A percentile compares a stretch with the other conserved stretches of the same genome.
These are phyloP conservation scores for Nothobranchius furzeri DNA, from an alignment of 2,113 vertebrate species.

Conservation along the genomic window DNA sequence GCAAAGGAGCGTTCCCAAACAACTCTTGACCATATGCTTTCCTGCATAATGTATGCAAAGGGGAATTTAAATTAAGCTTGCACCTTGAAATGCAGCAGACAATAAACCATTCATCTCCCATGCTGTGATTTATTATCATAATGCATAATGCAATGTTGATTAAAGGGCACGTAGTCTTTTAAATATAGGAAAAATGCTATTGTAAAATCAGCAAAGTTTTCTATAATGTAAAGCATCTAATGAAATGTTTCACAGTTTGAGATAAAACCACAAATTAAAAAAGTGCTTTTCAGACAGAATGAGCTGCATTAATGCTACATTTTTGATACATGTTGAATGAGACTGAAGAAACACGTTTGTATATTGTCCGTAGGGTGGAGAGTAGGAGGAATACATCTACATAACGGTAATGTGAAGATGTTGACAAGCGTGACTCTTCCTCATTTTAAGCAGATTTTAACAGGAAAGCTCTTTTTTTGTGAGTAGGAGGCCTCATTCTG, in stretches of 20 bases:
- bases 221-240: slow-evolving; percentile 3
- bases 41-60: slow-evolving; percentile 56
- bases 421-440: slow-evolving; percentile 44
- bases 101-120: slow-evolving; percentile 56
- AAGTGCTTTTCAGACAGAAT: slow-evolving; percentile 17
- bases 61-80: slow-evolving; percentile 55
- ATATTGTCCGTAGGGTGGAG: slow-evolving; percentile 57
- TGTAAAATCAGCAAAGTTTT: neutral
- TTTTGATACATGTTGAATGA: slow-evolving; percentile 47
- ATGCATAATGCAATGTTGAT: slow-evolving; percentile 55
- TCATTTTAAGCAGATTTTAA: slow-evolving; percentile 55
- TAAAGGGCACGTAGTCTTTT: slow-evolving; percentile 40
- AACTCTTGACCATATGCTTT: slow-evolving; percentile 57
- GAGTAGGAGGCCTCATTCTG: slow-evolving; percentile 49
- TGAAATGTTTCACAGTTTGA: neutral
- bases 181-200: neutral
- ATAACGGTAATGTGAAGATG: slow-evolving; percentile 55
- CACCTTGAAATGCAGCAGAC: slow-evolving; percentile 46
- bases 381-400: slow-evolving; percentile 66
- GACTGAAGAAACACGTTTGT: slow-evolving; percentile 31
- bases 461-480: slow-evolving; percentile 18
- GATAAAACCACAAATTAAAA: neutral
- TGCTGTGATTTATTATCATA: slow-evolving; percentile 59
- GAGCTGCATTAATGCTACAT: slow-evolving; percentile 13
- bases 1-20: slow-evolving; percentile 46